These are phyloP conservation scores for Scomber scombrus DNA, from an alignment of 2,113 vertebrate genomes.

Conservation along the genomic window DNA sequence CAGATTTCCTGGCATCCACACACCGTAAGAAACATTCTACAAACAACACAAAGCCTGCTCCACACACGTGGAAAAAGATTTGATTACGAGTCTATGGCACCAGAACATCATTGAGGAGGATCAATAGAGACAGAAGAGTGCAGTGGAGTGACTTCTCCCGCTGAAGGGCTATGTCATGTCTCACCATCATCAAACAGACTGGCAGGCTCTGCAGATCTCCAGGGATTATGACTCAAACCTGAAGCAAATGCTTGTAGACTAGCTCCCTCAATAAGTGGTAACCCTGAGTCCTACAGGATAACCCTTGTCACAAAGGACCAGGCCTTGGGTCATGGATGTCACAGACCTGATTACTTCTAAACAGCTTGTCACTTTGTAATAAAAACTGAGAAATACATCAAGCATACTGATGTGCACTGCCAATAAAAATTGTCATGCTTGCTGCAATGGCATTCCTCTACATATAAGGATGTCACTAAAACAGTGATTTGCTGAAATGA, in stretches of 20 bases:
- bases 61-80: conserved; percentile 47
- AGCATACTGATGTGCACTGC: neutral
- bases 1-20: neutral
- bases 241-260: conserved; percentile 24
- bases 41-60: neutral
- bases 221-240: conserved; percentile 14
- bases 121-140: conserved; percentile 58
- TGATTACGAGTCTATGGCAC: conserved; percentile 49
- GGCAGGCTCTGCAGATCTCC: conserved; percentile 20
- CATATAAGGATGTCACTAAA: too few species aligned
- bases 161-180: conserved; percentile 43
- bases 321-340: neutral
- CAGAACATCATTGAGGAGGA: conserved; percentile 58
- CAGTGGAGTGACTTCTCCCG: conserved; percentile 44
- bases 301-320: neutral
- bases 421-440: neutral
- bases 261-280: neutral
- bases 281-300: neutral
- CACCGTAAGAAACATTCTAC: neutral
- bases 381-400: neutral
- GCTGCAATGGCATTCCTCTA: too few species aligned
- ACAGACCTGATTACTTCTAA: neutral
- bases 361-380: neutral
- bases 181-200: conserved; percentile 48
- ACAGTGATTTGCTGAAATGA: too few species aligned